Conservation (phyloP, 2,888 invertebrate genomes). For the Pomacea canaliculata region DNA sequence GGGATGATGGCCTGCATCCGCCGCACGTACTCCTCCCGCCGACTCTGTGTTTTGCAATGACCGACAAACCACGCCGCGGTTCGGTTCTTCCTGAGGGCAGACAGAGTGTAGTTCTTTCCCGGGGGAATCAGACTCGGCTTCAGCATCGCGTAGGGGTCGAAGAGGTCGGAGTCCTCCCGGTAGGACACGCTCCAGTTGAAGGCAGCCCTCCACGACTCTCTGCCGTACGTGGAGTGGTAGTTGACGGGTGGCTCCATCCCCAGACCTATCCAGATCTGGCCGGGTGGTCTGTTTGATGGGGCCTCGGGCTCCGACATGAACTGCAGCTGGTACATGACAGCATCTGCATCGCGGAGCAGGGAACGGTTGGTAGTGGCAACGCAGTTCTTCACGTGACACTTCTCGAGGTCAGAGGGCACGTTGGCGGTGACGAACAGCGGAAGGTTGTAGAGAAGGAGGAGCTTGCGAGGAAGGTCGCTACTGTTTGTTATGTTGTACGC, state of each 20-base stretch:
- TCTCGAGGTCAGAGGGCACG: too few species aligned
- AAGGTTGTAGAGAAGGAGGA: too few species aligned
- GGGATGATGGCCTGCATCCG: conserved; percentile 35
- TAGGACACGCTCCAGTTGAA: background rate
- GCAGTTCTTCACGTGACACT: too few species aligned
- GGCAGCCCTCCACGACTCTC: background rate
- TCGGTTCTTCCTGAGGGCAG: conserved; percentile 24
- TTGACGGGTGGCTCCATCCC: background rate
- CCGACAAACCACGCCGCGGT: conserved; percentile 47
- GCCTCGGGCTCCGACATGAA: background rate
- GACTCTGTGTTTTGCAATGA: conserved; percentile 38
- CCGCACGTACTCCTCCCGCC: conserved; percentile 39
- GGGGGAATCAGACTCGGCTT: background rate
- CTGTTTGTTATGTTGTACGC: too few species aligned
- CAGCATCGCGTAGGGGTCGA: background rate
- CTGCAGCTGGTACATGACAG: too few species aligned
- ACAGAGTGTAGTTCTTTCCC: background rate
- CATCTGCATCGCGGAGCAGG: too few species aligned
- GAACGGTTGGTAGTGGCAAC: too few species aligned
- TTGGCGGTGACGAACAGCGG: too few species aligned
- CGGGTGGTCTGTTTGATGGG: background rate
- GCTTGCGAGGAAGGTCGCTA: too few species aligned
- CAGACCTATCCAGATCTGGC: background rate
- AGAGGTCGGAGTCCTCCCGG: background rate
- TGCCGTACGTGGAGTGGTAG: background rate